Conservation (phyloP, 2,113 vertebrate genomes). For the Tachysurus vachellii region DNA sequence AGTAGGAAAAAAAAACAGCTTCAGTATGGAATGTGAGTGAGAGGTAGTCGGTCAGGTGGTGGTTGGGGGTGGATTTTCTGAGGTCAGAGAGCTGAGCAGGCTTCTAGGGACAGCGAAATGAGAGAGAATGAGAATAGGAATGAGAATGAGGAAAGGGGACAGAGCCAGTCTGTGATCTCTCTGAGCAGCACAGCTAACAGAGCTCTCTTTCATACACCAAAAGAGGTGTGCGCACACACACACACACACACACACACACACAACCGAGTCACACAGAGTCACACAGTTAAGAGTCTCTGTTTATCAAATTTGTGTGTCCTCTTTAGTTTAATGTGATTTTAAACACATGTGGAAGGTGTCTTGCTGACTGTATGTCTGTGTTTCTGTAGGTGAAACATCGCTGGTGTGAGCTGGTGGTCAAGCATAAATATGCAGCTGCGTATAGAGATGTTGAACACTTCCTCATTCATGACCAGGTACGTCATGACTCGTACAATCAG, state of each 20-base stretch:
- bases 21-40: slow-evolving; percentile 37
- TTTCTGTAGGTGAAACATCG: slow-evolving; percentile 85
- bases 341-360: slow-evolving; percentile 9
- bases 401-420: slow-evolving; percentile 94
- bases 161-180: slow-evolving; percentile 73
- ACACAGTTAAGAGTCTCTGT: background rate
- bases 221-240: slow-evolving; percentile 39
- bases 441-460: slow-evolving; percentile 85
- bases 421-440: slow-evolving; percentile 75
- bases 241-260: slow-evolving; percentile 37
- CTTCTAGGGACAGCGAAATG: slow-evolving; percentile 10
- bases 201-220: slow-evolving; percentile 72
- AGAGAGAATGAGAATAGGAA: slow-evolving; percentile 28
- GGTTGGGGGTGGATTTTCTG: slow-evolving; percentile 7
- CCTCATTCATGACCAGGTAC: slow-evolving; percentile 86
- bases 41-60: slow-evolving; percentile 37
- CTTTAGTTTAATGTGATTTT: background rate
- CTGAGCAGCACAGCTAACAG: slow-evolving; percentile 69
- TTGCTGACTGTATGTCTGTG: slow-evolving; percentile 17
- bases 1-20: background rate
- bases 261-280: slow-evolving; percentile 39
- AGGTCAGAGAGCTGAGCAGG: slow-evolving; percentile 36
- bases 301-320: background rate
- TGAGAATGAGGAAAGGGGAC: slow-evolving; percentile 50
- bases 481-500: background rate